Evolutionary conservation across 92 coral and sea anemone species (phyloP), one percentile per base, ranked within the genome.

Genomic region (Bergia sp.): DNA sequence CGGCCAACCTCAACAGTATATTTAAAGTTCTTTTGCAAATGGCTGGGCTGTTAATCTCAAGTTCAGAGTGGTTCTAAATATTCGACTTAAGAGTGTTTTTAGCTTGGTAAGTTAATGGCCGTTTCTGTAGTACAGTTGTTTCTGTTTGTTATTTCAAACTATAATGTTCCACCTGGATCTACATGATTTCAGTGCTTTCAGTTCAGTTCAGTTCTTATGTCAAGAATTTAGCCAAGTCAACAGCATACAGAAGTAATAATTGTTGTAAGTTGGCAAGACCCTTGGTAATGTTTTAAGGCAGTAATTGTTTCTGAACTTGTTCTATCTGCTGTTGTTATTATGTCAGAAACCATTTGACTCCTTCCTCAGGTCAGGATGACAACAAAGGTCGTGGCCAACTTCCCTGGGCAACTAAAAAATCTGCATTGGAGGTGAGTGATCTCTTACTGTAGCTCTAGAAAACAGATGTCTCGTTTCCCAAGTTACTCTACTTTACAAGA

Each of bases 331-430:
- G 7, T 58, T 15, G 16, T 39, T 18, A 1, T 20, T 21, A 41
- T 15, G 37, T 40, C 41, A 58, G 29, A 37, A 5, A 37, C 18
- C 6, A 41, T 7, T 12, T 44, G 45, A 3, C 80, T 15, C 45
- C 43, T 41, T 57, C 6, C 0, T 15, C 23, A 81, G 85, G 85
- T 37, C 85, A 81, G 39, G 85, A 81, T 40, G 12, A 9, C 37
- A 40, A 39, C 12, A 66, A 84, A 29, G 66, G 79, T 23, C 65
- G 71, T n/a, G 55, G 42, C 36, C 87, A 71, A 13, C 10, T 84
- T 15, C 87, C 87, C 37, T 84, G 87, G 87, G 87, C 74, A 43
- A 84, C 87, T n/a, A 84, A 44, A 8, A 84, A 42, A 74, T 67
- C 87, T 8, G 61, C 87, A 0, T 44, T 84, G 44, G 78, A 84